Evolutionary conservation across 1,140 invertebrate species (phyloP).

Genomic region (Galendromus occidentalis): DNA sequence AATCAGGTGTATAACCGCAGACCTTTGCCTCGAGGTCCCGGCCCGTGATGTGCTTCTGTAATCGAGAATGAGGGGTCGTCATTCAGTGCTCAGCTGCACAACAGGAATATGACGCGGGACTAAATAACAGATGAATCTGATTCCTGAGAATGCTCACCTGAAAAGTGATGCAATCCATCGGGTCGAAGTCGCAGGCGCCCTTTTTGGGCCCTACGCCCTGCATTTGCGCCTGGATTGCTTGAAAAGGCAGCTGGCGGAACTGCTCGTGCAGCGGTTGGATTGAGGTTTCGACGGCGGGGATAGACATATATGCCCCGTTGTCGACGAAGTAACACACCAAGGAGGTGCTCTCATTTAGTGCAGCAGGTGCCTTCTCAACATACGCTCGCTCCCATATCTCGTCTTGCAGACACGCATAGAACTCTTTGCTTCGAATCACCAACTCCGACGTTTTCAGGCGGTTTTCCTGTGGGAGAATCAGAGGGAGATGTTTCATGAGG

Average conservation of each 20-base stretch:
- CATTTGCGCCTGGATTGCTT: neutral
- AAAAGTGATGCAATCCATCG: conserved; percentile 9
- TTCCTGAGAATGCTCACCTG: too few relatives aligned
- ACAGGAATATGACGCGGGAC: too few relatives aligned
- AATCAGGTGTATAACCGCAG: neutral
- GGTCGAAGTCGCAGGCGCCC: conserved; percentile 1
- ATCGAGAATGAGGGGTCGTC: neutral
- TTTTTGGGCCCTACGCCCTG: neutral
- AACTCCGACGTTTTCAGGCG: neutral
- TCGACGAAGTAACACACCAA: conserved; percentile 4
- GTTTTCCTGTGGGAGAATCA: neutral
- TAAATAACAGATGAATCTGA: too few relatives aligned
- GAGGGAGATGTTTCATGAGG: too few relatives aligned
- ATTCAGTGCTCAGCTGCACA: too few relatives aligned
- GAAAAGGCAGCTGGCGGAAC: neutral
- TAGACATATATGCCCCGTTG: conserved; percentile 3
- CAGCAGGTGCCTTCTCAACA: neutral
- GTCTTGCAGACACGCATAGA: conserved; percentile 4
- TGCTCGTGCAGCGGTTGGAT: conserved; percentile 6
- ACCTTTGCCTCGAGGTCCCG: neutral
- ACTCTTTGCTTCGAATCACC: neutral
- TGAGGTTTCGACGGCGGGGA: neutral
- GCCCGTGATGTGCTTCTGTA: conserved; percentile 8
- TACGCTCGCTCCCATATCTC: conserved; percentile 11
- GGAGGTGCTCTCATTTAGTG: neutral